Evolutionary conservation across 2,888 invertebrate species (phyloP), one percentile per base, ranked within the genome.

Genomic region (Cylindroiulus punctatus): DNA sequence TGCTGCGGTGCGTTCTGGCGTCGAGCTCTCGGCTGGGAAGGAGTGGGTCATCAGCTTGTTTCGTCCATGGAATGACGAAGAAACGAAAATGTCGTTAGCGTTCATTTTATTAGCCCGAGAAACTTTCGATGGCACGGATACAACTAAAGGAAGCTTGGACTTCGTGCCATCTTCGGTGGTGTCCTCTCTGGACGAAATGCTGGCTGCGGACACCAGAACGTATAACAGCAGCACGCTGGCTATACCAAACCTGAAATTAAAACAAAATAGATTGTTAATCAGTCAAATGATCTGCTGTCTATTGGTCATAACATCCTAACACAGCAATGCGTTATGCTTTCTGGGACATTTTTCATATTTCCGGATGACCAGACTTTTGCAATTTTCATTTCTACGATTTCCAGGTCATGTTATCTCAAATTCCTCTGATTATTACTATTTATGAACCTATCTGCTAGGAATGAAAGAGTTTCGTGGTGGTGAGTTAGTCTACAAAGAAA

Each of bases 91-190:
- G 40, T 84, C 85, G 42, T 87, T 86, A 22, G 83, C 42, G n/a
- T 83, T 83, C 14, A 86, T 19, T 84, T 57, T 86, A 32, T 86
- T 87, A 40, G 86, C 86, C 26, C 87, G 81, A 32, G 44, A 84
- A 7, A 87, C 87, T 86, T 87, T 87, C 17, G 87, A 86, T 42
- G 84, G 87, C 42, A 84, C 65, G 40, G 84, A 36, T 0, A 85
- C 84, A 26, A 87, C 85, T 19, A 86, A 42, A 19, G 87, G 87
- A 19, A 86, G n/a, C 44, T 40, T 32, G 22, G 83, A n/a, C 32
- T 22, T 47, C 19, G 30, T 84, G 26, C 19, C 85, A 26, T 85
- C 85, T 44, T 81, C 82, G 7, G 42, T 47, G 0, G 10, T 22
- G 14, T 86, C 84, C 30, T 84, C 86, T 44, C 57, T 84, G 19